Percentiles rank a stretch among this genome's conserved stretches.
Conservation (phyloP, 2,113 vertebrate species). For the Phainopepla nitens region DNA sequence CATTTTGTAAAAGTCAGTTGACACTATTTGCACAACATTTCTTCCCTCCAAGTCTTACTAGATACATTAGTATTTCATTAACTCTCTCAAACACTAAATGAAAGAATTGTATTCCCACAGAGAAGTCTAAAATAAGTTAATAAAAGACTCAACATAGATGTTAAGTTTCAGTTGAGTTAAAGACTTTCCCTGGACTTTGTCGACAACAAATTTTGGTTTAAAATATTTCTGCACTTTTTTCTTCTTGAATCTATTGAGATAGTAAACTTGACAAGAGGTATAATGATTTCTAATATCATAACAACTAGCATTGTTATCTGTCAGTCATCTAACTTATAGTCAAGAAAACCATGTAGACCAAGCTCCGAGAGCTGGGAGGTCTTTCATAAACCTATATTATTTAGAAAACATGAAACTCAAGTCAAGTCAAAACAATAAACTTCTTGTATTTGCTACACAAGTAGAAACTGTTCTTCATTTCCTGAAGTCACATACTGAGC, state of each 20-base stretch:
- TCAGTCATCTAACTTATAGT: neutral
- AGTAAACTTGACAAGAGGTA: neutral
- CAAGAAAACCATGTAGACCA: neutral
- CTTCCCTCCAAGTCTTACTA: neutral
- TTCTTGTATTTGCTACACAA: neutral
- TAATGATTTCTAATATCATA: neutral
- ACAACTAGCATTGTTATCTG: neutral
- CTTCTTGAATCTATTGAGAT: neutral
- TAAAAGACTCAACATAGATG: neutral
- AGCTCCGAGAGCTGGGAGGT: neutral
- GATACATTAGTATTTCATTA: neutral
- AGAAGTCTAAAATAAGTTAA: neutral
- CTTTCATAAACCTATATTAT: neutral
- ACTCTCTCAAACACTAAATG: neutral
- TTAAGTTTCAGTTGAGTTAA: neutral
- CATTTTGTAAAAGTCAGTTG: neutral
- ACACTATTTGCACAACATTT: neutral
- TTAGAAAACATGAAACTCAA: neutral
- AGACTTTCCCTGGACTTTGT: neutral
- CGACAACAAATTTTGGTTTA: neutral
- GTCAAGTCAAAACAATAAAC: neutral
- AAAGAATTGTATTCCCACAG: neutral
- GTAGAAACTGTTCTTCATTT: slow-evolving; percentile 1
- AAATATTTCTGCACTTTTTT: neutral
- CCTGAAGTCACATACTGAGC: neutral